These are phyloP conservation scores for Trachelus stipa DNA, from an alignment of 2,888 invertebrate genomes.

Conservation along the genomic window DNA sequence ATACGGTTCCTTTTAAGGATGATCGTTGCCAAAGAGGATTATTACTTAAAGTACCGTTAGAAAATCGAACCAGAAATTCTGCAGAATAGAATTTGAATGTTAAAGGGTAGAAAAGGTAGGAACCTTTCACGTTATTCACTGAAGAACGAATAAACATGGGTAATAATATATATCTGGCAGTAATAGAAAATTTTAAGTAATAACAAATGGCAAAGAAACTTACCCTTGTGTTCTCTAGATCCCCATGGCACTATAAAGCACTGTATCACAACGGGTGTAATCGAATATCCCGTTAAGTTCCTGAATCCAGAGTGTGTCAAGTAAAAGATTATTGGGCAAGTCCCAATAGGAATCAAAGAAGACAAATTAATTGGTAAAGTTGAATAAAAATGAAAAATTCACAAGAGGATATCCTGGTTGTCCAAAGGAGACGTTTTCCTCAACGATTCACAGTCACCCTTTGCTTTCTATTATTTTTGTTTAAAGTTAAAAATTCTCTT, in stretches of 20 bases:
- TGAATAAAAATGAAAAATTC: not conserved
- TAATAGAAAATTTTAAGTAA: too few relatives aligned
- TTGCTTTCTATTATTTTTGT: not conserved
- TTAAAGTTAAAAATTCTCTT: not conserved
- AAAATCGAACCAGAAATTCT: not conserved
- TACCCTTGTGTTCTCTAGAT: constrained; percentile 12
- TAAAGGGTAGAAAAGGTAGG: not conserved
- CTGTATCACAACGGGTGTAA: constrained; percentile 1
- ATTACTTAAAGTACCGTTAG: not conserved
- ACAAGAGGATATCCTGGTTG: not conserved
- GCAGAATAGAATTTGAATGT: not conserved
- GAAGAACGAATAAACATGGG: not conserved
- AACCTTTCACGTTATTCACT: not conserved
- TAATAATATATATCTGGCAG: not conserved
- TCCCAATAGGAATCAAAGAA: not conserved
- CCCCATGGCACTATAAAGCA: constrained; percentile 1
- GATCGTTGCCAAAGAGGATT: not conserved
- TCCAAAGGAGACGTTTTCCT: not conserved
- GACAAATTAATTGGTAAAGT: not conserved
- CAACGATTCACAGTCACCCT: not conserved
- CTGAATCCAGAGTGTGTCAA: not conserved
- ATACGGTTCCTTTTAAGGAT: not conserved
- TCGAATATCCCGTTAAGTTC: not conserved
- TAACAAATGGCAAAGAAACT: not conserved
- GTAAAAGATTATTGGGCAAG: not conserved